Conservation (phyloP, 2,113 vertebrate species). For the Catharus fuscescens region DNA sequence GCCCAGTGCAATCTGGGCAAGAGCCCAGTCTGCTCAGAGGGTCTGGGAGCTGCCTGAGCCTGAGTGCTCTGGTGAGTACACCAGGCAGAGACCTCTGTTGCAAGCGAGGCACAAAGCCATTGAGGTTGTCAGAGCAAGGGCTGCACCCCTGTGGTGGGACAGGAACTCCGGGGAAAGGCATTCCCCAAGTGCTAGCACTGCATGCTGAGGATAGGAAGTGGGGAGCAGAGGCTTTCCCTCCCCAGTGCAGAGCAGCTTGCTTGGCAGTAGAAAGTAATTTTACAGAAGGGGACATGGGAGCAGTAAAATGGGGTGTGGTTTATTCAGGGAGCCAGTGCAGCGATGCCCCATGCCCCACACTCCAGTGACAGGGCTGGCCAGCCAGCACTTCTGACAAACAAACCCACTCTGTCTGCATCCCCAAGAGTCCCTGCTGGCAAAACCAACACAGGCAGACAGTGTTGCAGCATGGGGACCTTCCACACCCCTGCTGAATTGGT, state of each 20-base stretch:
- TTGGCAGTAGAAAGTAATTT: neutral
- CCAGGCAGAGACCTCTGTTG: neutral
- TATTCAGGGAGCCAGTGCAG: neutral
- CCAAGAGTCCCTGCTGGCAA: neutral
- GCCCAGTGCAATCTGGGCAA: fast-evolving
- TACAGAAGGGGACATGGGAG: neutral
- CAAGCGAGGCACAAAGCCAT: neutral
- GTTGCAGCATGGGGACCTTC: neutral
- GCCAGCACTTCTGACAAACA: neutral
- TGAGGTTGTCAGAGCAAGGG: neutral
- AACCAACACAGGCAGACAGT: neutral
- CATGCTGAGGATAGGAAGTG: neutral
- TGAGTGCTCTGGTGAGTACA: neutral
- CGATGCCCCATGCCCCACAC: neutral
- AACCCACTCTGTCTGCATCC: neutral
- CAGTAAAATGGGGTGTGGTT: neutral
- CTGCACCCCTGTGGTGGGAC: neutral
- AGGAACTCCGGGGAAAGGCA: fast-evolving
- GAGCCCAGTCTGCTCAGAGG: neutral
- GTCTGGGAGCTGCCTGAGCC: neutral
- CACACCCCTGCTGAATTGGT: neutral
- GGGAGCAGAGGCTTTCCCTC: neutral
- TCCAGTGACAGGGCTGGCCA: fast-evolving
- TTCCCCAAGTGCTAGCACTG: neutral
- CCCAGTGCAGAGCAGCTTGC: neutral